Evolutionary conservation across 2,888 invertebrate genomes (phyloP).

Genomic region (Urechis unicinctus): DNA sequence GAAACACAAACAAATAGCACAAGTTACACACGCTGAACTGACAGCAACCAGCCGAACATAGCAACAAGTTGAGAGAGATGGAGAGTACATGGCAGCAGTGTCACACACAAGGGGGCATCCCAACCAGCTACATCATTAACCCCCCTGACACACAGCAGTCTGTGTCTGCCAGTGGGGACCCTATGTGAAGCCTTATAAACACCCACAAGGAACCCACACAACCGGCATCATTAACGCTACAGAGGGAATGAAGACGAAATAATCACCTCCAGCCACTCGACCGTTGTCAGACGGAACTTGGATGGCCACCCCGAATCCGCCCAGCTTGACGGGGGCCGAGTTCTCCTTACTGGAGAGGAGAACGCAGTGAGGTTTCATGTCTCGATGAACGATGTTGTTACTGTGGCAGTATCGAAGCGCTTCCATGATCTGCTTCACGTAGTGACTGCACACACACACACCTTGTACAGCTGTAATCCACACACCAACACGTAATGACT

Average conservation of each 20-base stretch:
- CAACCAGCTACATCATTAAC: no score
- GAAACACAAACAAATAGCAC: not conserved
- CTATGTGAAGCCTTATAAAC: no score
- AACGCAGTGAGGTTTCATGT: conserved; percentile 95
- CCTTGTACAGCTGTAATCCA: no score
- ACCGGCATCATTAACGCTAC: not conserved
- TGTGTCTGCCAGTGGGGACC: no score
- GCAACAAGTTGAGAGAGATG: not conserved
- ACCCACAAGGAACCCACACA: no score
- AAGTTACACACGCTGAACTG: not conserved
- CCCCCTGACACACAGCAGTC: no score
- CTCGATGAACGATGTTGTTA: conserved; percentile 86
- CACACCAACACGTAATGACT: no score
- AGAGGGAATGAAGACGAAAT: not conserved
- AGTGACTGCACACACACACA: conserved; percentile 60
- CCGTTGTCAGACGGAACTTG: conserved; percentile 56
- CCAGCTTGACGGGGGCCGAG: conserved; percentile 95
- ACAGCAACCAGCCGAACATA: no score
- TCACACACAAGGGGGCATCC: no score
- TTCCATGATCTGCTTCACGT: conserved; percentile 96
- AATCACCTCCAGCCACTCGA: conserved; percentile 45
- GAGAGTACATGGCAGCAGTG: no score
- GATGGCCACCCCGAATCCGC: conserved; percentile 94
- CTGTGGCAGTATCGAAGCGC: conserved; percentile 96
- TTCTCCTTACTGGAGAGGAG: conserved; percentile 93